Evolutionary conservation across 2,113 vertebrate species (phyloP).

Genomic region (Pyrgilauda ruficollis): DNA sequence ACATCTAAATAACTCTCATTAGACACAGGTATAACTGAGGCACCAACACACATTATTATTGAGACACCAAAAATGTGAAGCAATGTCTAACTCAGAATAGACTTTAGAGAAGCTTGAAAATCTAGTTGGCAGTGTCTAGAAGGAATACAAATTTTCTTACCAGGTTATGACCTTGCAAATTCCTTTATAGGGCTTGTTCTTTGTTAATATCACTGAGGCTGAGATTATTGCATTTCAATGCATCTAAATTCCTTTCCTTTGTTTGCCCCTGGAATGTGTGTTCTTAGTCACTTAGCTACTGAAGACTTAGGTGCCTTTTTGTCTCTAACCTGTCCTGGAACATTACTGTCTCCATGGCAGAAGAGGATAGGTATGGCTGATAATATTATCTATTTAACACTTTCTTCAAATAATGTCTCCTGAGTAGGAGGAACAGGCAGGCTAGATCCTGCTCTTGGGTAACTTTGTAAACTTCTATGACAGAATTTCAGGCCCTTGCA

Average conservation of each 20-base stretch:
- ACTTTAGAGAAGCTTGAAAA: not conserved
- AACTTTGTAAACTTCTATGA: not conserved
- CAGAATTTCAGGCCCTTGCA: not conserved
- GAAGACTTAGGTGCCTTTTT: conserved; percentile 2
- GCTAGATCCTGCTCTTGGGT: not conserved
- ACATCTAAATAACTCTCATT: not conserved
- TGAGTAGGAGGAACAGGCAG: not conserved
- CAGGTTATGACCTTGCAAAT: conserved; percentile 32
- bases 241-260: conserved; percentile 20
- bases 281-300: not conserved
- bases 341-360: not conserved
- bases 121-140: not conserved
- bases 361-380: not conserved
- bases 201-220: not conserved
- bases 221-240: conserved; percentile 8
- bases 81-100: not conserved
- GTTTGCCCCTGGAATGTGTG: not conserved
- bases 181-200: conserved; percentile 17
- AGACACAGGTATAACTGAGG: not conserved
- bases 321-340: not conserved
- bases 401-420: not conserved
- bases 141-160: conserved; percentile 9
- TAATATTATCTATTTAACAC: not conserved
- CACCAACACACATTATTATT: not conserved
- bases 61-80: not conserved